Conservation (phyloP, 2,113 vertebrate genomes). For the Phalacrocorax aristotelis region DNA sequence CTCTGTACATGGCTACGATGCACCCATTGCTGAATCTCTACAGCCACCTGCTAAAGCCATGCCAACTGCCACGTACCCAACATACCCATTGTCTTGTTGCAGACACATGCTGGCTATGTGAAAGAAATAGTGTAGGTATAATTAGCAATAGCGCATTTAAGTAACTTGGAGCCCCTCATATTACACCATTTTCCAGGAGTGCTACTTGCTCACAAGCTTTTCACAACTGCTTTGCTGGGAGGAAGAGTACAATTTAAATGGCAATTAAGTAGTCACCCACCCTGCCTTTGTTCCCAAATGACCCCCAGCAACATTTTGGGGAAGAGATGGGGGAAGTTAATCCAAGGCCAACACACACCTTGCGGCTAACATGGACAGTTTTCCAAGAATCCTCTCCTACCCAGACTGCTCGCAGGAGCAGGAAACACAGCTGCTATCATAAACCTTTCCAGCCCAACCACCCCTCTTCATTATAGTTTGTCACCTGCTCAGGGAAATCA, state of each 20-base stretch:
- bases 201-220: background rate
- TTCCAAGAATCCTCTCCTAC: background rate
- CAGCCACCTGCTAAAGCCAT: background rate
- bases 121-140: background rate
- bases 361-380: background rate
- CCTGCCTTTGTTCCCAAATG: background rate
- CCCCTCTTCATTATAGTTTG: slow-evolving; percentile 44
- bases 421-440: slow-evolving; percentile 46
- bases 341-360: background rate
- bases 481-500: slow-evolving; percentile 70
- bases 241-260: background rate
- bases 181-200: background rate
- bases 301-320: background rate
- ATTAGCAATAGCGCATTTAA: background rate
- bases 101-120: background rate
- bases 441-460: slow-evolving; percentile 49
- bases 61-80: background rate
- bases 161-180: background rate
- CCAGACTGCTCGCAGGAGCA: background rate
- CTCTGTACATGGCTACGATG: rapidly evolving
- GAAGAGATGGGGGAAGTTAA: background rate
- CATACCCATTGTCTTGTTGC: rapidly evolving
- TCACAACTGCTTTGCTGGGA: background rate
- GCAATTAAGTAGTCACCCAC: background rate
- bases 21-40: background rate